phyloP scores from a whole-genome alignment of 2,797 vertebrate genomes.

The Vultur gryphus region DNA sequence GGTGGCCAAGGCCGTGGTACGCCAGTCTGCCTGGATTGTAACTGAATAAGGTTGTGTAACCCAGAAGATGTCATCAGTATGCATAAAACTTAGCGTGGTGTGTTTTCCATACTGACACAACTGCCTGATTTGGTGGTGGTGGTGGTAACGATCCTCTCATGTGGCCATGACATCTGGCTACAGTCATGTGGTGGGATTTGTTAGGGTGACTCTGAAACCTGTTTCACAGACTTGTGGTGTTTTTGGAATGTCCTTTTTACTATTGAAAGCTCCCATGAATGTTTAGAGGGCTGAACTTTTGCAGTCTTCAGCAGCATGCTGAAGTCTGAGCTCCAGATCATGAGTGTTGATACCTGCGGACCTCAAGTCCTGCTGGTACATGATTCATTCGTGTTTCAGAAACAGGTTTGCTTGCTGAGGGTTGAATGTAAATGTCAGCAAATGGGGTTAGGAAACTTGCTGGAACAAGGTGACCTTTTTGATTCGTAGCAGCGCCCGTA shows the following conservation, averaged over 20 bases:
- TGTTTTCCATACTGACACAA: neutral
- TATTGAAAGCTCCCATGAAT: neutral
- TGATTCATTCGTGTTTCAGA: neutral
- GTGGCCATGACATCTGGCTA: neutral
- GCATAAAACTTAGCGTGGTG: neutral
- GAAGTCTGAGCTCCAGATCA: neutral
- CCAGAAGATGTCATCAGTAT: neutral
- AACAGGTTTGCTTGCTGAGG: neutral
- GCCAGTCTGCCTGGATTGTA: neutral
- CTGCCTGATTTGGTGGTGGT: neutral
- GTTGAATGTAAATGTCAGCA: neutral
- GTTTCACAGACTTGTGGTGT: neutral
- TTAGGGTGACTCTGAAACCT: neutral
- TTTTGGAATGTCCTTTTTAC: neutral
- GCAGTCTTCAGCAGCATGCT: neutral
- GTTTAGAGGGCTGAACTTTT: neutral
- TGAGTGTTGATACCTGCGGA: neutral
- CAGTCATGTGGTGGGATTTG: neutral
- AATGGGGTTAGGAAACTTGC: neutral
- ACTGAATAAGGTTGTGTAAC: neutral
- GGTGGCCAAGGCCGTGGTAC: neutral
- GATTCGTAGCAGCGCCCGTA: neutral
- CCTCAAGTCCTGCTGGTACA: neutral
- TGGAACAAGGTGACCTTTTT: neutral
- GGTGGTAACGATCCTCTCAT: neutral